Percentiles rank a stretch among this genome's conserved stretches.
These are phyloP conservation scores for Sisor rabdophorus DNA, from an alignment of 2,113 vertebrate genomes.

Conservation along the genomic window DNA sequence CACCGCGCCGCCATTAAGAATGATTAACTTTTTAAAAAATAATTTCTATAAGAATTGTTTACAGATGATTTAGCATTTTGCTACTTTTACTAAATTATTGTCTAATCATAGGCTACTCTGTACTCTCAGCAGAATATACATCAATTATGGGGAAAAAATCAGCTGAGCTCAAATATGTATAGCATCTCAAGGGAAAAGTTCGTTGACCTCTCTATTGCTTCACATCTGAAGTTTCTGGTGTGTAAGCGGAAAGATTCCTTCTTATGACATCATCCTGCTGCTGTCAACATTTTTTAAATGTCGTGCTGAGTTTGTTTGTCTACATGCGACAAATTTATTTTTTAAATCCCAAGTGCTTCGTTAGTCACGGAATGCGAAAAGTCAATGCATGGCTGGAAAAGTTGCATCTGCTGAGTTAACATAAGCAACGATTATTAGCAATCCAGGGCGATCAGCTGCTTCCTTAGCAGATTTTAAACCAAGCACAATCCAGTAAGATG, in stretches of 20 bases:
- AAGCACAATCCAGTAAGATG: neutral
- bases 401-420: constrained; percentile 12
- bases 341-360: constrained; percentile 17
- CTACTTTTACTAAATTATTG: neutral
- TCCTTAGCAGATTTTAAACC: neutral
- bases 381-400: neutral
- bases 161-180: neutral
- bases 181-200: constrained; percentile 26
- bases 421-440: neutral
- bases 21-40: neutral
- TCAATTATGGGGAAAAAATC: neutral
- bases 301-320: constrained; percentile 1
- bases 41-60: neutral
- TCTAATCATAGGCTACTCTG: neutral
- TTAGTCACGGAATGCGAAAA: neutral
- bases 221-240: constrained; percentile 5
- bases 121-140: constrained; percentile 12
- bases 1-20: too few relatives aligned
- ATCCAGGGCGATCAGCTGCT: neutral
- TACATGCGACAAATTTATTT: neutral
- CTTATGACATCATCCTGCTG: constrained; percentile 22
- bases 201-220: constrained; percentile 8
- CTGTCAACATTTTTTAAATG: constrained; percentile 10
- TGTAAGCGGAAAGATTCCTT: constrained; percentile 14
- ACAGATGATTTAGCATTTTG: constrained; percentile 7